Conservation (phyloP, 2,113 vertebrate species). For the Rallus limicola region DNA sequence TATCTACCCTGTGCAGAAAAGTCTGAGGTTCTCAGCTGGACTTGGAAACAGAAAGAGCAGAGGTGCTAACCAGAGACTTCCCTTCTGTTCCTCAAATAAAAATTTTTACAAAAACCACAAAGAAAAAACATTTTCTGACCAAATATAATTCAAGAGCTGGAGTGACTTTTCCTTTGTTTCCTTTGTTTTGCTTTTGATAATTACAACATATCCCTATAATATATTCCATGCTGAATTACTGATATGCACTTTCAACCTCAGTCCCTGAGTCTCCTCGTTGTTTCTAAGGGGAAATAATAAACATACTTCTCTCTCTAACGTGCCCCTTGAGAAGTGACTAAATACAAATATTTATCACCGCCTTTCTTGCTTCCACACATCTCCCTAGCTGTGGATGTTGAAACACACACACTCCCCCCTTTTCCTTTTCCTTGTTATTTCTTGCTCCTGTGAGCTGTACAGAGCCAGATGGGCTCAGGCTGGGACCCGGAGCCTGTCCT, state of each 20-base stretch:
- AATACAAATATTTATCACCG: conserved; percentile 1
- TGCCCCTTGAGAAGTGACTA: conserved; percentile 7
- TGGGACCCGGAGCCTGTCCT: not conserved
- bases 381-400: not conserved
- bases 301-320: not conserved
- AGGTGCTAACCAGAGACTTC: not conserved
- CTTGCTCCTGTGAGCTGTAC: not conserved
- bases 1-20: not conserved
- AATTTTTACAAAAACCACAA: not conserved
- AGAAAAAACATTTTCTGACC: not conserved
- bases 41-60: not conserved
- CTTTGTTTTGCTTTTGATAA: conserved; percentile 58
- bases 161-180: not conserved
- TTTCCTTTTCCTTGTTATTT: not conserved
- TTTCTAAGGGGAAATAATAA: not conserved
- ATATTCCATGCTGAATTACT: conserved; percentile 27
- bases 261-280: not conserved
- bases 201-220: not conserved
- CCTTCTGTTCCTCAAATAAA: not conserved
- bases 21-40: not conserved
- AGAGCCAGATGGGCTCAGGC: not conserved
- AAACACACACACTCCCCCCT: not conserved
- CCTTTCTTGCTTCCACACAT: not conserved
- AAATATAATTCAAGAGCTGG: not conserved
- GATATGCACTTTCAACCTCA: conserved; percentile 56